Percentiles rank a stretch among this genome's conserved stretches.
Conservation (phyloP, 2,113 vertebrate species). For the Phainopepla nitens region DNA sequence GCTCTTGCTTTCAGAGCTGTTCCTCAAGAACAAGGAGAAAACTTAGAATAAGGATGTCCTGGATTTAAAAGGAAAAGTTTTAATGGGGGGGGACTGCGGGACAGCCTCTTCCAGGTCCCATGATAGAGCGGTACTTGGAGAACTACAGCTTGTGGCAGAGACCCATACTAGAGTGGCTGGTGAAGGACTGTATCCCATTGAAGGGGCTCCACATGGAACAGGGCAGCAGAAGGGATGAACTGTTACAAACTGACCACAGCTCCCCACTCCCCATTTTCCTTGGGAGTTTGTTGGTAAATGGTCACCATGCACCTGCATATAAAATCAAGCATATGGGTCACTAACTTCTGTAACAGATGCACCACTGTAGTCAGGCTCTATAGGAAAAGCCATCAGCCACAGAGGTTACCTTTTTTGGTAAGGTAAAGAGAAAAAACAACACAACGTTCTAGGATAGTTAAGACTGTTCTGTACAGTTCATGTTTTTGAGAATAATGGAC, state of each 20-base stretch:
- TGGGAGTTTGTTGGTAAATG: background rate
- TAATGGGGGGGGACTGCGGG: fast-evolving
- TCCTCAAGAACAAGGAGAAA: background rate
- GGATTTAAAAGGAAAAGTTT: background rate
- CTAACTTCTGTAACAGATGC: background rate
- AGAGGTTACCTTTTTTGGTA: background rate
- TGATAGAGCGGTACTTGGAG: background rate
- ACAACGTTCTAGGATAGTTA: background rate
- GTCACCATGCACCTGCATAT: background rate
- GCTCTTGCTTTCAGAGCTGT: background rate
- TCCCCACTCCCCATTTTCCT: background rate
- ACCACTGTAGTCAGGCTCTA: background rate
- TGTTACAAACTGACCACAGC: background rate
- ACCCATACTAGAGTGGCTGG: fast-evolving
- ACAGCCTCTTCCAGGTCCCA: background rate
- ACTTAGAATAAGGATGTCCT: background rate
- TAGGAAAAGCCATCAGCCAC: background rate
- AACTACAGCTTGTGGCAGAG: background rate
- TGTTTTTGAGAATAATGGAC: background rate
- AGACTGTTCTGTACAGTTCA: background rate
- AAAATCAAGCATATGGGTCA: background rate
- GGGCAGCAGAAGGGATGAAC: background rate
- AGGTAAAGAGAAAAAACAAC: background rate
- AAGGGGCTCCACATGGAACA: background rate
- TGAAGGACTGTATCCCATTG: background rate